Conservation (phyloP, 2,113 vertebrate species). For the Antigone vipio region DNA sequence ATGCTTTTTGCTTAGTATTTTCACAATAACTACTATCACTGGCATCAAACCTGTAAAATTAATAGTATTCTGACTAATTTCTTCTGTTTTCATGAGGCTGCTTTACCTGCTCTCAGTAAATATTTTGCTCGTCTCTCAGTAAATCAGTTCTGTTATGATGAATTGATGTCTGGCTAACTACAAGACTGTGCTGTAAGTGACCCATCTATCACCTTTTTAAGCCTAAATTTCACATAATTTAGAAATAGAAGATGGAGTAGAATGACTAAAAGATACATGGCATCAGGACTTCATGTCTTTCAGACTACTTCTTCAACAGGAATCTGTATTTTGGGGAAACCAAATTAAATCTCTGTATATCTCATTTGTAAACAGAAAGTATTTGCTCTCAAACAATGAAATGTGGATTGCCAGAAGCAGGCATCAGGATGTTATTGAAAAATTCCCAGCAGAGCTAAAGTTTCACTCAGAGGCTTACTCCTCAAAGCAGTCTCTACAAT, state of each 20-base stretch:
- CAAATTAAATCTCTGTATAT: conserved; percentile 12
- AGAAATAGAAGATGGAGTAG: not conserved
- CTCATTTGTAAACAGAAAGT: conserved; percentile 52
- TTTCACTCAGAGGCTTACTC: not conserved
- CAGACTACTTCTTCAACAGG: not conserved
- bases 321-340: not conserved
- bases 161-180: not conserved
- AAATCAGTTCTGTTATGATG: not conserved
- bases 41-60: not conserved
- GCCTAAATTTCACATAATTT: not conserved
- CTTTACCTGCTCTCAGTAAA: not conserved
- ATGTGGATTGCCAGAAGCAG: conserved; percentile 45
- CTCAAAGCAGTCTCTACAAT: not conserved
- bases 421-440: conserved; percentile 29
- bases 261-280: not conserved
- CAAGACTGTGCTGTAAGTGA: not conserved
- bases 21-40: not conserved
- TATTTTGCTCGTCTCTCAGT: not conserved
- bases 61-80: not conserved
- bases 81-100: not conserved
- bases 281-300: not conserved
- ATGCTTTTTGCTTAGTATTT: not conserved
- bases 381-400: conserved; percentile 47
- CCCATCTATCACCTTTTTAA: not conserved
- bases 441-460: conserved; percentile 28